phyloP scores from a whole-genome alignment of 2,888 invertebrate species.

The Cosmorhoe ocellata region DNA sequence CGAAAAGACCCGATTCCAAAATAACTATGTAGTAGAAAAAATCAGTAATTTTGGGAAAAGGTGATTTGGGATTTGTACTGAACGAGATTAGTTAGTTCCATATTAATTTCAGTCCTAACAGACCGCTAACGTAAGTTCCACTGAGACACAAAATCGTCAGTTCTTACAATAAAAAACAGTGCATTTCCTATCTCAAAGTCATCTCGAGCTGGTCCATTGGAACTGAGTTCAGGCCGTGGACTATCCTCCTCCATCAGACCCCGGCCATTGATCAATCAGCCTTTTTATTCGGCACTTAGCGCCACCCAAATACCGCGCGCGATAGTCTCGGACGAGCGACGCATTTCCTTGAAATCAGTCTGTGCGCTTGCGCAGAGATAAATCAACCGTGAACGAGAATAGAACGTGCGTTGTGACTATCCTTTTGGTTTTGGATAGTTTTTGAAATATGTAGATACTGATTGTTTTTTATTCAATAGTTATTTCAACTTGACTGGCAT shows the following conservation, averaged over 20 bases:
- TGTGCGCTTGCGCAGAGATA: constrained; percentile 45
- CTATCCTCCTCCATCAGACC: constrained; percentile 13
- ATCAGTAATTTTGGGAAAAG: too few relatives aligned
- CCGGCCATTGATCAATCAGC: constrained; percentile 19
- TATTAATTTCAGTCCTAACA: too few relatives aligned
- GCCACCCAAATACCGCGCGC: constrained; percentile 33
- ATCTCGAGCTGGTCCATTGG: neutral
- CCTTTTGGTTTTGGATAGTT: constrained; percentile 32
- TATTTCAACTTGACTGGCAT: neutral
- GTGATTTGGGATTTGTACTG: too few relatives aligned
- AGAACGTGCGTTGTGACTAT: constrained; percentile 35
- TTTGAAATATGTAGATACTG: constrained; percentile 7
- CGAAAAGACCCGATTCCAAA: too few relatives aligned
- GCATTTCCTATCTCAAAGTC: too few relatives aligned
- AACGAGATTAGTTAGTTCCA: too few relatives aligned
- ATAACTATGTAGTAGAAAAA: too few relatives aligned
- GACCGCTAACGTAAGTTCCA: too few relatives aligned
- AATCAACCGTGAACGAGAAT: constrained; percentile 55
- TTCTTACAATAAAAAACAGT: too few relatives aligned
- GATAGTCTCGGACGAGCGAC: constrained; percentile 33
- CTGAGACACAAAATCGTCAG: too few relatives aligned
- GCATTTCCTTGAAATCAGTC: constrained; percentile 48
- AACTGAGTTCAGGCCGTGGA: neutral
- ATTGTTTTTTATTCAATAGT: neutral
- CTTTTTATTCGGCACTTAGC: constrained; percentile 34